Evolutionary conservation across 2,113 vertebrate species (phyloP), one percentile per base, ranked within the genome.

Genomic region (Rhea pennata): DNA sequence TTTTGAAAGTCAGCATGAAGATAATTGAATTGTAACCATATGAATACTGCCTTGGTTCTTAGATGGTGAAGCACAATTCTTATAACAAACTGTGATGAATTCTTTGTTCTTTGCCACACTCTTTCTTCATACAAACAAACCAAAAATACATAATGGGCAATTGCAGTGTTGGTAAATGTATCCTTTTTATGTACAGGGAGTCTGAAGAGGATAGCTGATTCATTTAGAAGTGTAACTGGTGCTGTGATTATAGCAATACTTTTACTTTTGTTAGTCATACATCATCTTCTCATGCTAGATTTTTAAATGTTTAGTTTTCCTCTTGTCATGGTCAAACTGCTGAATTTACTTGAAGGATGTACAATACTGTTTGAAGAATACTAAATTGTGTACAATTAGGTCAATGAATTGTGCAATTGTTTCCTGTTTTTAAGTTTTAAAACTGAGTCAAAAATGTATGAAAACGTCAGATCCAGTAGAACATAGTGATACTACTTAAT

Each of bases 161-260:
- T 48, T 97, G 96, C 97, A 92, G 97, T 96, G 96, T 97, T 95
- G 95, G 94, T 97, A 95, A 87, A 92, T 88, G 59, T 92, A 91
- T 97, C 82, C 76, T 96, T 95, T 87, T 87, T 95, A 50, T 97
- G 96, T 97, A 94, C 97, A 97, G 97, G 97, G 97, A 97, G 40
- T 88, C 92, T 75, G 95, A 91, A 80, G 94, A 97, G 95, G 94
- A 59, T 95, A 95, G 96, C 74, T 58, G 95, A 97, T 96, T 97
- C 95, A 96, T 95, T 97, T 96, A 96, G 96, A 92, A 96, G 95
- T 97, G 97, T 97, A 97, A 97, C 97, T 98, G 98, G 98, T 98
- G 98, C 98, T 98, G 98, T 98, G 97, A 97, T 97, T 93, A 97
- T 97, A 98, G 98, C 98, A 98, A 98, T 98, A 98, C 97, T 96